phyloP scores from a whole-genome alignment of 1,140 invertebrate species.

The Arion vulgaris region DNA sequence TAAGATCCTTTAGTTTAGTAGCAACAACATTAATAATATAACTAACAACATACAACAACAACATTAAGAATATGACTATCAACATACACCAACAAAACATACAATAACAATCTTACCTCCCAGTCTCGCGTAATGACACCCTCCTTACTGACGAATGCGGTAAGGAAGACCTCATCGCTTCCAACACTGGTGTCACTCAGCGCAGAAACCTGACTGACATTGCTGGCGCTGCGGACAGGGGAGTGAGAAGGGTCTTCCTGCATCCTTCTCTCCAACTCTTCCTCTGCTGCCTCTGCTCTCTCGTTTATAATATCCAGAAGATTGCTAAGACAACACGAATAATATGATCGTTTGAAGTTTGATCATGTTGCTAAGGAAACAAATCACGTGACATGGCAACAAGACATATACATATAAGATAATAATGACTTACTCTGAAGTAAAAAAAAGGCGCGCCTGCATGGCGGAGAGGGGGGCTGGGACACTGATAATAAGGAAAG shows the following conservation, averaged over 20 bases:
- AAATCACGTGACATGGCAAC: no score
- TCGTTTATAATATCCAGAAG: conserved; percentile 66
- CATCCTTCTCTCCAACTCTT: conserved; percentile 56
- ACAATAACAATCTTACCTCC: conserved; percentile 54
- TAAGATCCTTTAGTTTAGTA: no score
- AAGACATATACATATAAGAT: no score
- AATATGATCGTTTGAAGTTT: neutral
- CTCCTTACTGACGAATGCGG: conserved; percentile 46
- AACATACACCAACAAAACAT: no score
- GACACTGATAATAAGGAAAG: no score
- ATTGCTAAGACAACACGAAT: conserved; percentile 44
- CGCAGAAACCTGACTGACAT: conserved; percentile 46
- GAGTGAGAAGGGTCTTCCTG: conserved; percentile 37
- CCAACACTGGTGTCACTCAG: conserved; percentile 63
- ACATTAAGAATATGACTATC: no score
- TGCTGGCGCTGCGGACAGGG: conserved; percentile 45
- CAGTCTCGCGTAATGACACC: conserved; percentile 60
- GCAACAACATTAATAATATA: no score
- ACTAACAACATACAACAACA: no score
- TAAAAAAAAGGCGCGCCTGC: no score
- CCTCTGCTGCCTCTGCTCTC: conserved; percentile 60
- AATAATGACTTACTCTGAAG: no score
- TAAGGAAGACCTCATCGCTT: conserved; percentile 69
- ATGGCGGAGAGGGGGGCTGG: no score
- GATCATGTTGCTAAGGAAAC: no score